Percentiles rank a stretch among this genome's conserved stretches.
Evolutionary conservation across 2,888 invertebrate genomes (phyloP).

Genomic region (Drosophila nigricruria): DNA sequence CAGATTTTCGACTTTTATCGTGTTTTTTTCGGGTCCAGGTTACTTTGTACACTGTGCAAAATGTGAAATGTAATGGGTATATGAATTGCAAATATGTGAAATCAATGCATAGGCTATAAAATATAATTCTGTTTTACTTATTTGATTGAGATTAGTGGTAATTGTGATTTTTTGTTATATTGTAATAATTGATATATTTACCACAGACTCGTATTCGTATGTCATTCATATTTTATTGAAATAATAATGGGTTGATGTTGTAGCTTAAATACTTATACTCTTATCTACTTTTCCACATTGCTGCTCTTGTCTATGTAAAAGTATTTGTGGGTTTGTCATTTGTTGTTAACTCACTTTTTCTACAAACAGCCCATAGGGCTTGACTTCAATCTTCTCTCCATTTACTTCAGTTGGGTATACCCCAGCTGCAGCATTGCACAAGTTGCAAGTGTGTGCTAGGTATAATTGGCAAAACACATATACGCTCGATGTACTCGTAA

Average conservation of each 20-base stretch:
- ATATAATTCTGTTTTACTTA: background rate
- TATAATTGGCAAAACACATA: conserved; percentile 48
- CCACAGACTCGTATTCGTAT: no score
- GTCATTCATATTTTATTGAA: no score
- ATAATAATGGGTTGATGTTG: no score
- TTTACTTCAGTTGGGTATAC: background rate
- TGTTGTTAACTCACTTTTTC: background rate
- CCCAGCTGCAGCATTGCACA: background rate
- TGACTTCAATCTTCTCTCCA: background rate
- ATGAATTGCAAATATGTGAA: background rate
- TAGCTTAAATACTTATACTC: no score
- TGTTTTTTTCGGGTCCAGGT: conserved; percentile 17
- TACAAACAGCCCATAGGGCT: background rate
- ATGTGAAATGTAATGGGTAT: background rate
- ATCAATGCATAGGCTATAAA: no score
- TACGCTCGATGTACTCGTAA: conserved; percentile 40
- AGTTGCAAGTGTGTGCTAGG: background rate
- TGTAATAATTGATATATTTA: no score
- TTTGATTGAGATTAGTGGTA: no score
- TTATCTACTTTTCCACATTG: no score
- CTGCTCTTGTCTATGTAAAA: no score
- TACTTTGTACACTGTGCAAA: conserved; percentile 12
- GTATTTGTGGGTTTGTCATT: background rate
- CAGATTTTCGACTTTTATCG: conserved; percentile 55
- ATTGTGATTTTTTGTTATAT: no score